Percentiles rank a stretch among this genome's conserved stretches.
phyloP scores from a whole-genome alignment of 2,797 vertebrate species.

The Gymnothorax javanicus region DNA sequence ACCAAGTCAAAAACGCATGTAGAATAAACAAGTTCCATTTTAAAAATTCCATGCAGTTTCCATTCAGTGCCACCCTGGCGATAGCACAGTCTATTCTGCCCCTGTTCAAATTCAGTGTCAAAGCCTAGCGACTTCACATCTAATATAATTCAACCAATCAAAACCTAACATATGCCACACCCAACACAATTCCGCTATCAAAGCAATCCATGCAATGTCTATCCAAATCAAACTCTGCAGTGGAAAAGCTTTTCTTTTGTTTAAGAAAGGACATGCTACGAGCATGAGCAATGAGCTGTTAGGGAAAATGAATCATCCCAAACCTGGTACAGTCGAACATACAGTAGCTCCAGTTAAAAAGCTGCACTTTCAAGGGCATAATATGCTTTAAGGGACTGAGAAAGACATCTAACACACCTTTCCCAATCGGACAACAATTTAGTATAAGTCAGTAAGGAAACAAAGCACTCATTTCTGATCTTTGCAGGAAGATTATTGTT shows the following conservation, averaged over 20 bases:
- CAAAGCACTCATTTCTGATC: too few species aligned
- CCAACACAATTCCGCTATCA: not conserved
- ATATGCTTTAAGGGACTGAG: not conserved
- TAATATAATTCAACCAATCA: not conserved
- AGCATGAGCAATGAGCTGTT: not conserved
- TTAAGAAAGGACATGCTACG: not conserved
- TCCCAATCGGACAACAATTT: too few species aligned
- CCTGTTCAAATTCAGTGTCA: not conserved
- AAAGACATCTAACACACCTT: not conserved
- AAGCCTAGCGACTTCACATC: not conserved
- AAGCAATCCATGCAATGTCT: not conserved
- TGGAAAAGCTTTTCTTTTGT: not conserved
- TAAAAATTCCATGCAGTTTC: not conserved
- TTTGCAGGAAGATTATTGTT: too few species aligned
- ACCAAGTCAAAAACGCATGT: not conserved
- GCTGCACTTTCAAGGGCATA: not conserved
- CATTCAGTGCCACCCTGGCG: not conserved
- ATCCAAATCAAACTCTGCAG: not conserved
- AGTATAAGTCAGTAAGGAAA: too few species aligned
- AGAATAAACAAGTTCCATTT: not conserved
- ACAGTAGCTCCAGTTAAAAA: not conserved
- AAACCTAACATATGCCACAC: too few species aligned
- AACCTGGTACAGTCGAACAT: not conserved
- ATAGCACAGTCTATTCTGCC: not conserved
- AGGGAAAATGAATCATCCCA: conserved; percentile 14